These are phyloP conservation scores for Anoura caudifer DNA, from an alignment of 2,113 vertebrate species.

Conservation along the genomic window DNA sequence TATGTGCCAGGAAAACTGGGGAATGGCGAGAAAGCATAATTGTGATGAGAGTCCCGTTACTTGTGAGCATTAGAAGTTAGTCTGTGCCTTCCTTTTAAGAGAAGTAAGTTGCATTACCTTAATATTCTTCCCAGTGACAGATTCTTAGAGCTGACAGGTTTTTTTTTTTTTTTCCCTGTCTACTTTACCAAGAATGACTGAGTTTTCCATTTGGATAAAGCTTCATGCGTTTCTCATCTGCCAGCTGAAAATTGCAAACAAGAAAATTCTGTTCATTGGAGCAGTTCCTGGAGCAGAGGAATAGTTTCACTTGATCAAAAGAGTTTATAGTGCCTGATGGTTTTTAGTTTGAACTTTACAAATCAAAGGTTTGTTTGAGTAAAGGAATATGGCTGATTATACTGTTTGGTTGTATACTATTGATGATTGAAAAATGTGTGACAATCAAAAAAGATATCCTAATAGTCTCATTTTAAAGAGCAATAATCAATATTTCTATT, in stretches of 20 bases:
- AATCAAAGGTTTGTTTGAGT: slow-evolving; percentile 32
- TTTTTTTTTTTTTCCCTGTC: neutral
- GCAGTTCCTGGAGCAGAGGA: slow-evolving; percentile 59
- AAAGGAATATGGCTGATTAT: neutral
- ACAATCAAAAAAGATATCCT: neutral
- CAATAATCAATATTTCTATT: neutral
- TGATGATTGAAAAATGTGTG: neutral
- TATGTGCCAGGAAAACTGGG: neutral
- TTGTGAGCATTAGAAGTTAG: neutral
- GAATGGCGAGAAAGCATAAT: neutral
- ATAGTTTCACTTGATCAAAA: slow-evolving; percentile 64
- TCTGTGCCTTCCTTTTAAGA: neutral
- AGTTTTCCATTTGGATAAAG: slow-evolving; percentile 74
- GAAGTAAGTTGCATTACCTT: slow-evolving; percentile 54
- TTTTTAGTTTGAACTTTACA: slow-evolving; percentile 55
- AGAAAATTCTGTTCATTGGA: slow-evolving; percentile 68
- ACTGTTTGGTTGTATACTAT: neutral
- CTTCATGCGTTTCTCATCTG: slow-evolving; percentile 74
- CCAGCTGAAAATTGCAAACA: slow-evolving; percentile 71
- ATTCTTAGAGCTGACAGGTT: slow-evolving; percentile 49
- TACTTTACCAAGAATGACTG: slow-evolving; percentile 64
- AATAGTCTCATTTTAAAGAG: neutral
- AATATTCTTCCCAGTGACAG: slow-evolving; percentile 54
- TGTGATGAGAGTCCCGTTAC: neutral
- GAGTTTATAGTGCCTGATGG: slow-evolving; percentile 40